Evolutionary conservation across 1,140 invertebrate species (phyloP), one percentile per base, ranked within the genome.

Genomic region (Pteromalus puparum): DNA sequence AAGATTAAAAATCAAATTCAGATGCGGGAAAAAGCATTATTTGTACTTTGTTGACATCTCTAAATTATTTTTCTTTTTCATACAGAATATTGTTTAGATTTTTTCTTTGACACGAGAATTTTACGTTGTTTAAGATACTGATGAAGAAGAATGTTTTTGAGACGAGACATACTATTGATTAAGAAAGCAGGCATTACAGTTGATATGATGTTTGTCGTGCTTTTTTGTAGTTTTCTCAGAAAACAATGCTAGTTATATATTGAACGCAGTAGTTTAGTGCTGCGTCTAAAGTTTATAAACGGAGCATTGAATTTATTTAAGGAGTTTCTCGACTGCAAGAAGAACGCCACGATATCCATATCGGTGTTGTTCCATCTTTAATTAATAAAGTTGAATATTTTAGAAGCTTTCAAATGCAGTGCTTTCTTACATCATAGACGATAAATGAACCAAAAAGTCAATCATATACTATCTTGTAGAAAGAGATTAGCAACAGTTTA

Each of bases 161-260:
- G 1, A 74, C 74, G 74, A 75, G 30, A 30, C n/a, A 53, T 74
- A 74, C 46, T 6, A 67, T 82, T 61, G 21, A 38, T 46, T 46
- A 30, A 67, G 7, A 46, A 68, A 61, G 53, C 53, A 61, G 30
- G 12, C 26, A 26, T 82, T 1, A 76, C 42, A 28, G 2, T 26
- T 42, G 48, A 67, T 42, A 24, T 72, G 67, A 26, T 82, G 48
- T 15, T 75, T 76, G 42, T 82, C 61, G 65, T 61, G n/a, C n/a
- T 70, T 48, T 18, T 26, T 67, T 68, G 12, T 46, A 74, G 53
- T 26, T n/a, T 74, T 38, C 9, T 65, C 6, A 65, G 21, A 83
- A 78, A 83, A 82, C 26, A 81, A 73, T 38, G 74, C 13, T 34
- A 81, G 38, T 77, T 46, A 48, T 83, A 26, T 78, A 72, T 83